Conservation (phyloP, 2,113 vertebrate genomes). For the Sphaerodactylus townsendi region DNA sequence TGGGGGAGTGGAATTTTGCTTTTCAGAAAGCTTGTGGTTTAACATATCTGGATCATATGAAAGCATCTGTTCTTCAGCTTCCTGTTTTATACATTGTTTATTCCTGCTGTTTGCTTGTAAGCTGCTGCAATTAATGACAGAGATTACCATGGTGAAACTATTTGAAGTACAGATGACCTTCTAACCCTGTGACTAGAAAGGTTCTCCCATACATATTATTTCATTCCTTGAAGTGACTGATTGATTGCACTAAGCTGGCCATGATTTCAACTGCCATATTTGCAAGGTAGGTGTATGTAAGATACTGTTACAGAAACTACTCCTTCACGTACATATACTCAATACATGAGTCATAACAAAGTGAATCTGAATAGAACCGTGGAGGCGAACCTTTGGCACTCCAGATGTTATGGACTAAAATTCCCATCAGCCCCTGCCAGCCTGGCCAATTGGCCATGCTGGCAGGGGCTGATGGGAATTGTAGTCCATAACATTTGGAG, state of each 20-base stretch:
- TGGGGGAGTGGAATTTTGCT: background rate
- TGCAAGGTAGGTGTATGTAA: too few species aligned
- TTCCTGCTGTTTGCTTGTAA: background rate
- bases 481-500: too few species aligned
- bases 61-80: background rate
- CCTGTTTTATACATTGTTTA: background rate
- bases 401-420: too few species aligned
- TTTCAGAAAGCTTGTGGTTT: background rate
- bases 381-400: too few species aligned
- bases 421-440: too few species aligned
- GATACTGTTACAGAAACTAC: too few species aligned
- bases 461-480: too few species aligned
- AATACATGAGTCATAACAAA: too few species aligned
- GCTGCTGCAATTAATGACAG: background rate
- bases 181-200: background rate
- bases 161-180: background rate
- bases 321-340: too few species aligned
- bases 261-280: too few species aligned
- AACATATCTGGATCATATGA: background rate
- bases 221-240: background rate
- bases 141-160: background rate
- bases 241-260: background rate
- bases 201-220: background rate
- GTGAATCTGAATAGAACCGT: too few species aligned
- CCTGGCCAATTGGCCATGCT: too few species aligned